Base-by-base conservation (phyloP, 2,888 invertebrate genomes). In the Yponomeuta malinellus region DNA sequence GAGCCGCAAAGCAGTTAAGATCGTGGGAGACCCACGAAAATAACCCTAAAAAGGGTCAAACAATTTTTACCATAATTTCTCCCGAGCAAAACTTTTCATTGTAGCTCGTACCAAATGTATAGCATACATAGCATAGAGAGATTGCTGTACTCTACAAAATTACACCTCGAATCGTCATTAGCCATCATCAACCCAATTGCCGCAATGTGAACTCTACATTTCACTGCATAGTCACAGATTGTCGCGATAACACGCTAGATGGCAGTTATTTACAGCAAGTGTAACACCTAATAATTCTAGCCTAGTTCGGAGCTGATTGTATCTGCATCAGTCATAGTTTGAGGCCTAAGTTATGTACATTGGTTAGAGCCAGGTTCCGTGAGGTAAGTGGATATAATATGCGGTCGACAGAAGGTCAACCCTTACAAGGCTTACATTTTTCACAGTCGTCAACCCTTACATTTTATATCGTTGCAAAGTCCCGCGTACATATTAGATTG, bases 111-210 rank as follows among this genome's bases (percentile, higher is more conserved):
- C 52, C 52, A 59, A 59, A 59, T 15, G 52, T 15, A 12, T 5
- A 59, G 15, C 52, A 15, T 8, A 15, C 5, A 59, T 3, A 15
- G 15, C 52, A 5, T 15, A 59, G 15, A 3, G 15, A 12, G 52
- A 59, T 59, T 59, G 15, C 52, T 59, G 1, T 59, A 59, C 52
- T 59, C 52, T 59, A 59, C 15, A 59, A 59, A 59, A 59, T 59
- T 59, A 59, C 52, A 59, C 52, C 52, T 59, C 52, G 52, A 59
- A 59, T 59, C 52, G 52, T 59, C 52, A 59, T 59, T 59, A 59
- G 52, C 15, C 52, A 12, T 15, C 52, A 52, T 52, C 52, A 59
- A 59, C 52, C 52, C 52, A 59, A 4, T 59, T 59, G 31, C 31
- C 29, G 10, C 29, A 29, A 64, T n/a, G 31, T 64, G n/a, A 23